Evolutionary conservation across 2,113 vertebrate genomes (phyloP), one percentile per base, ranked within the genome.

Genomic region (Capra hircus): DNA sequence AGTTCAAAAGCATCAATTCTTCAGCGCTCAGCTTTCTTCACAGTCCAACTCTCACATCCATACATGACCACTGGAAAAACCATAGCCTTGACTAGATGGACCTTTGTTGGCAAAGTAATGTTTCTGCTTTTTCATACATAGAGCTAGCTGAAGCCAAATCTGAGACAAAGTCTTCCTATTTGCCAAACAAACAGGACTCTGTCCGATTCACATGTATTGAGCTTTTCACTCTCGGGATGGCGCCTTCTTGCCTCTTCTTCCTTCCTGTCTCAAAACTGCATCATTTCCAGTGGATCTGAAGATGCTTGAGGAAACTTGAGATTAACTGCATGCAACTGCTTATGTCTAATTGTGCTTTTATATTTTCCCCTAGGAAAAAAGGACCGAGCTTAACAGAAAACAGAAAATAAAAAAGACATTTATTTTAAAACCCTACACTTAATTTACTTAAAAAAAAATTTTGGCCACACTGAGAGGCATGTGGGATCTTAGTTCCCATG

Each of bases 231-330:
- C 74, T 55, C 23, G 88, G 14, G 10, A 14, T 5, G 43, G 30
- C 5, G 10, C 64, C 59, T 28, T 17, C 14, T 23, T 10, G 36
- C 13, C 19, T 60, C 36, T 9, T 16, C 4, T 60, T 19, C 4
- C 17, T 30, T 30, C 8, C 27, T 11, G 16, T 55, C 53, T 23
- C 27, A 59, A 83, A 90, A 30, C 14, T 45, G 50, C n/a, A 14
- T 30, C 48, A 43, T 50, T 83, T n/a, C 36, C 53, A 92, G 28
- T 71, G 25, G 25, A 40, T 86, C 17, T 45, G 62, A 64, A 59
- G 85, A 95, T 1, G 10, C 13, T 91, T 97, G 84, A 60, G 55
- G 60, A 98, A 94, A 96, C 48, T 17, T 15, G 14, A 57, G 59
- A 83, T 36, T n/a, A 36, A 14, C n/a, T 40, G 14, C 21, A 10